Evolutionary conservation across 2,113 vertebrate genomes (phyloP), one percentile per base, ranked within the genome.

Genomic region (Daphoenositta chrysoptera): DNA sequence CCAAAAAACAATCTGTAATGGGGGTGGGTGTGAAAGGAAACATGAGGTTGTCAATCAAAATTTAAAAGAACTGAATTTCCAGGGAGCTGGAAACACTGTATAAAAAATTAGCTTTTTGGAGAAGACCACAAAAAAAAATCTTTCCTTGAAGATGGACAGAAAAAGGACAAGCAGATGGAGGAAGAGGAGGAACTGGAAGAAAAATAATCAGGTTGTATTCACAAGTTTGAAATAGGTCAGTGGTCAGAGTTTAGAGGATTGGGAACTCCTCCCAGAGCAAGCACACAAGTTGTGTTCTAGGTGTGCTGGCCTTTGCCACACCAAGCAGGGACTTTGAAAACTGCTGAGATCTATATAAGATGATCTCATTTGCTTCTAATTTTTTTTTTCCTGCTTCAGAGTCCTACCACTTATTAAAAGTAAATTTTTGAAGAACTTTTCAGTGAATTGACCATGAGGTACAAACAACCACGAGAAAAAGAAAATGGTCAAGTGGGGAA

Each of bases 1-100:
- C 92, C 90, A 94, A 92, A 93, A 90, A 71, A 21, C 68, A 73
- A 24, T 78, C 79, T 93, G 79, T 90, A 51, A 70, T 44, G 82
- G 85, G 83, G 83, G 79, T 47, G 75, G 76, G 90, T 88, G 94
- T 95, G 90, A 95, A 96, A 96, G 92, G 85, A 96, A 96, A 83
- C 90, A 83, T 81, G 66, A 92, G 85, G 72, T 15, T 94, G 90
- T 90, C 94, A 95, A 83, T 96, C 94, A 89, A 70, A 90, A 58
- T 76, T 83, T 42, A 71, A 82, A 89, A 51, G 89, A 93, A 72
- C 61, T 93, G 57, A 83, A 92, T 56, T 90, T 90, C 71, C 72
- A 86, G 44, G 50, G 51, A 89, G 47, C 71, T 89, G 93, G 63
- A 93, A 91, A 93, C 15, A 35, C n/a, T 81, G 1, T 47, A 58